Evolutionary conservation across 2,797 vertebrate genomes (phyloP).

Genomic region (Schizothorax lantsangensis): DNA sequence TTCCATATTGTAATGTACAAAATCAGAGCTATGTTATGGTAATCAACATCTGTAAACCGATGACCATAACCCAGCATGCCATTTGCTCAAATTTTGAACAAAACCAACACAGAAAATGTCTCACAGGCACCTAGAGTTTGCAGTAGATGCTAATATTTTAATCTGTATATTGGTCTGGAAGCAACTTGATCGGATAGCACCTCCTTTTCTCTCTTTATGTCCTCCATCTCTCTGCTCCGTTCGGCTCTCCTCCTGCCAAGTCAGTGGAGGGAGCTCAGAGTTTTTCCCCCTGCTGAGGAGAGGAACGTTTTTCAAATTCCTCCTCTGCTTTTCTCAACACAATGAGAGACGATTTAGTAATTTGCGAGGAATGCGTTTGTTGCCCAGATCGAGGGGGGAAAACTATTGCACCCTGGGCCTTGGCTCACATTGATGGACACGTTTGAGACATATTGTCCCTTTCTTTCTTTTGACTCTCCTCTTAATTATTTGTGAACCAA

Average conservation of each 20-base stretch:
- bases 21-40: not conserved
- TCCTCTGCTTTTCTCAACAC: constrained; percentile 51
- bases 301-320: constrained; percentile 58
- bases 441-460: constrained; percentile 45
- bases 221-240: constrained; percentile 16
- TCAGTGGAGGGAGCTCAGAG: constrained; percentile 40
- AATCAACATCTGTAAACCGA: constrained; percentile 1
- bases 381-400: constrained; percentile 63
- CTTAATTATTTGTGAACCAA: constrained; percentile 43
- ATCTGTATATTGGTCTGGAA: not conserved
- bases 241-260: constrained; percentile 47
- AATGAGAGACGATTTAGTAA: constrained; percentile 74
- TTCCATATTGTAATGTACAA: constrained; percentile 3
- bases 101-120: not conserved
- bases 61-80: not conserved
- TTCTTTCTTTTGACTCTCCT: constrained; percentile 25
- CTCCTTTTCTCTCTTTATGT: constrained; percentile 17
- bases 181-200: constrained; percentile 26
- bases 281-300: constrained; percentile 49
- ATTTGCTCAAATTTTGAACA: not conserved
- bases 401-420: constrained; percentile 58
- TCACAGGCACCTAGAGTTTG: not conserved
- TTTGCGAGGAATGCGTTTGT: constrained; percentile 77
- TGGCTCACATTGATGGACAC: constrained; percentile 58
- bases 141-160: not conserved